Conservation (phyloP, 2,888 invertebrate genomes). For the Papilio demoleus region DNA sequence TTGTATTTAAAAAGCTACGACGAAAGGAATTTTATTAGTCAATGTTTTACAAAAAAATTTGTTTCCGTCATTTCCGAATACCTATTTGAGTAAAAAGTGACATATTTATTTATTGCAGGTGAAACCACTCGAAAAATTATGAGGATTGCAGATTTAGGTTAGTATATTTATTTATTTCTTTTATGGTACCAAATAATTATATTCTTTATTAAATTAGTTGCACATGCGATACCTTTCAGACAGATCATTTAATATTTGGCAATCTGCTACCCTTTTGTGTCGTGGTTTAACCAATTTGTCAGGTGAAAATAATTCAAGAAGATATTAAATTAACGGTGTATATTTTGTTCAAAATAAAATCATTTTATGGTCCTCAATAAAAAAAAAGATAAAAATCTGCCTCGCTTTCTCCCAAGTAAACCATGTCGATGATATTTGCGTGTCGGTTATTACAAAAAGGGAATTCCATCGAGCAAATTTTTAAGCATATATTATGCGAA, state of each 20-base stretch:
- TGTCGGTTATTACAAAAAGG: neutral
- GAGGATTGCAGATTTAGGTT: slow-evolving; percentile 65
- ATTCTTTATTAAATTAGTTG: too few species aligned
- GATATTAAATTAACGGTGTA: too few species aligned
- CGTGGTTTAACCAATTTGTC: too few species aligned
- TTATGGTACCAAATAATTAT: neutral
- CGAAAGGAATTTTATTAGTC: too few species aligned
- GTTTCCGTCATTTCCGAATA: neutral
- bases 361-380: too few species aligned
- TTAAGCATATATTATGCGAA: neutral
- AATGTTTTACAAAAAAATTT: neutral
- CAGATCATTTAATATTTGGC: too few species aligned
- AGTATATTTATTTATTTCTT: slow-evolving; percentile 30
- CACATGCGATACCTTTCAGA: too few species aligned
- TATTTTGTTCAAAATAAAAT: too few species aligned
- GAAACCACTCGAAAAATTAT: slow-evolving; percentile 44
- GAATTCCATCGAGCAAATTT: neutral
- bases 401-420: neutral
- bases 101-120: slow-evolving; percentile 48
- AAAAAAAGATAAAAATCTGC: too few species aligned
- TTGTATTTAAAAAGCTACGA: too few species aligned
- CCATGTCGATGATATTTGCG: neutral
- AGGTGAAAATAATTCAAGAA: too few species aligned
- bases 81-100: neutral
- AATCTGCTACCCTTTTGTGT: too few species aligned